Base-by-base conservation (phyloP, 2,797 vertebrate species). In the Propithecus perrieri region DNA sequence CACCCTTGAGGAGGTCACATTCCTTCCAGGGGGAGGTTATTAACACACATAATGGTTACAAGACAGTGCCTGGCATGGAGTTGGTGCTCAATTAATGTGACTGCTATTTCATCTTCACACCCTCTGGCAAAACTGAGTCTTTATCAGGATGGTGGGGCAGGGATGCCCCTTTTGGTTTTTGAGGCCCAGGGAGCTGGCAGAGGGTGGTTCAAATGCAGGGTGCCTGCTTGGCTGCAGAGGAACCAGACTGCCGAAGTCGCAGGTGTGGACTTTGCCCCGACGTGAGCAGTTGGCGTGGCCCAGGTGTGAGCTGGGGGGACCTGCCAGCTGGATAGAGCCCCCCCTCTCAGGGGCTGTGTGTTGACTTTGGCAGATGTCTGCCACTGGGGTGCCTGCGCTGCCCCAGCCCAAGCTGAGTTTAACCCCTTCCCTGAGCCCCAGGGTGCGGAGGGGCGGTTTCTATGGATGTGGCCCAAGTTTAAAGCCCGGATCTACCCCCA, bases 201-300 rank as follows among this genome's bases (percentile, higher is more conserved):
- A 46, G 17, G 71, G 46, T 67, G 71, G 55, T 67, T 72, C 87
- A 71, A 83, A 89, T 18, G 41, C 30, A 80, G 33, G 4, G 30
- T 22, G 72, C 12, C 41, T 81, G 50, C 20, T 61, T 11, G 71
- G 85, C 78, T 17, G 2, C 65, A 12, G 89, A 79, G 86, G 91
- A 96, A 67, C 41, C 78, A 50, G 81, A 67, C 67, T 35, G 38
- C 3, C 13, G n/a, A 59, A 86, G 81, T 85, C 22, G 4, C 69
- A 50, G 26, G 24, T 30, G 67, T 84, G 95, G 96, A 97, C 98
- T 97, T 96, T 94, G 92, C 90, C 76, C 96, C 55, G 17, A 72
- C 2, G 41, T 1, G 55, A 95, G 91, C 92, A 92, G 94, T 90
- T 95, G 94, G 85, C 13, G 10, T 48, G 35, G 91, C 84, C 72